phyloP scores from a whole-genome alignment of 1,140 invertebrate species.

The Orchestia grillus region DNA sequence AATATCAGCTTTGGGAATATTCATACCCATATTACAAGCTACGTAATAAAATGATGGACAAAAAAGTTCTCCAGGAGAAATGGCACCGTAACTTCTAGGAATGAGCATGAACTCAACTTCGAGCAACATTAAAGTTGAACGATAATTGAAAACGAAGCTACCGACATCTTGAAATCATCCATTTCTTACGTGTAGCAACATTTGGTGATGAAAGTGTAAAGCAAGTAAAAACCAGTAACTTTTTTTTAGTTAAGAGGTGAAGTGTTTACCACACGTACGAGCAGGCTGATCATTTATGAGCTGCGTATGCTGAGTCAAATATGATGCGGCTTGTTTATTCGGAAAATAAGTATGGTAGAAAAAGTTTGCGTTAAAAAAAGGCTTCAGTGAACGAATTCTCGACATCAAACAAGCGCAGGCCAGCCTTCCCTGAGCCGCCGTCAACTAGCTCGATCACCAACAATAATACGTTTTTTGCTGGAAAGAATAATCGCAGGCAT shows the following conservation, averaged over 20 bases:
- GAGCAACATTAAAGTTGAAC: not conserved
- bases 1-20: no score
- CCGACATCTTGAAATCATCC: not conserved
- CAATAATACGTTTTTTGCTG: conserved; percentile 1
- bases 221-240: not conserved
- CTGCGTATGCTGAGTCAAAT: not conserved
- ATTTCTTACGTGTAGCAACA: not conserved
- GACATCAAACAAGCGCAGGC: not conserved
- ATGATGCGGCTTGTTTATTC: not conserved
- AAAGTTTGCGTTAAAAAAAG: not conserved
- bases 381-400: not conserved
- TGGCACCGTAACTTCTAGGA: not conserved
- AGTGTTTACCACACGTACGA: not conserved
- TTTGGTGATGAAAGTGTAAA: not conserved
- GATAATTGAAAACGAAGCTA: not conserved
- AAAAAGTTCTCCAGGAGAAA: not conserved
- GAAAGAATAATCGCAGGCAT: conserved; percentile 15
- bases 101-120: not conserved
- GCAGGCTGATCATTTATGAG: not conserved
- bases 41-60: no score
- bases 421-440: not conserved
- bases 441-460: not conserved
- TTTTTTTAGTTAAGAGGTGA: not conserved
- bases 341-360: not conserved
- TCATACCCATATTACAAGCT: no score